Conservation (phyloP, 2,888 invertebrate genomes). For the Ramazzottius varieornatus region DNA sequence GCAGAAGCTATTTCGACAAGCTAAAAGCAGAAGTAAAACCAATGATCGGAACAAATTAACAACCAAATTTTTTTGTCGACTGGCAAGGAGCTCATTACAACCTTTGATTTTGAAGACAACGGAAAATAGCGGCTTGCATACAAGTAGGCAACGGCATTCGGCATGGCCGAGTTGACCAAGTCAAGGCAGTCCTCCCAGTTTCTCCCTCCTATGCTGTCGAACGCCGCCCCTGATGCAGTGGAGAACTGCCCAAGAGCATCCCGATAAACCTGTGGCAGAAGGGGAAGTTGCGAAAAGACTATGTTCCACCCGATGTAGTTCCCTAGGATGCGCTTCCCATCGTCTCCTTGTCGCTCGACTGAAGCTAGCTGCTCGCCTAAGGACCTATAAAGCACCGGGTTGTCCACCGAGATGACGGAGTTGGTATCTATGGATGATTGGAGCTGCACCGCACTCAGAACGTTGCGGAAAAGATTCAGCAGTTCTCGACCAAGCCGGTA, state of each 20-base stretch:
- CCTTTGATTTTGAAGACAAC: background rate
- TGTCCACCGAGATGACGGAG: background rate
- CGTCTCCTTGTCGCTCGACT: background rate
- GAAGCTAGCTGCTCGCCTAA: background rate
- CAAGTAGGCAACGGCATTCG: background rate
- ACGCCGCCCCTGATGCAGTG: background rate
- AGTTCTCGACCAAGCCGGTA: background rate
- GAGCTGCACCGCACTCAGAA: background rate
- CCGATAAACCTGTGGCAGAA: background rate
- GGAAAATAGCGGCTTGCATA: background rate
- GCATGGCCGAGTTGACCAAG: background rate
- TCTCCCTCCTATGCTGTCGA: background rate
- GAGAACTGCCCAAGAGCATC: background rate
- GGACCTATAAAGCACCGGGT: background rate
- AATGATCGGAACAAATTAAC: background rate
- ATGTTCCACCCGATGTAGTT: background rate
- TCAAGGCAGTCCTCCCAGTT: background rate
- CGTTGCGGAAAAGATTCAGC: background rate
- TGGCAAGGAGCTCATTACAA: background rate
- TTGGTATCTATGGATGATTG: background rate
- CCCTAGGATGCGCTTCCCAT: background rate
- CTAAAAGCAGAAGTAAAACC: background rate
- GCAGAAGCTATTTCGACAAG: background rate
- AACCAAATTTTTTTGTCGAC: background rate
- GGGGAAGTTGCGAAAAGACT: background rate